phyloP scores from a whole-genome alignment of 2,888 invertebrate genomes.

The Platycnemis pennipes region DNA sequence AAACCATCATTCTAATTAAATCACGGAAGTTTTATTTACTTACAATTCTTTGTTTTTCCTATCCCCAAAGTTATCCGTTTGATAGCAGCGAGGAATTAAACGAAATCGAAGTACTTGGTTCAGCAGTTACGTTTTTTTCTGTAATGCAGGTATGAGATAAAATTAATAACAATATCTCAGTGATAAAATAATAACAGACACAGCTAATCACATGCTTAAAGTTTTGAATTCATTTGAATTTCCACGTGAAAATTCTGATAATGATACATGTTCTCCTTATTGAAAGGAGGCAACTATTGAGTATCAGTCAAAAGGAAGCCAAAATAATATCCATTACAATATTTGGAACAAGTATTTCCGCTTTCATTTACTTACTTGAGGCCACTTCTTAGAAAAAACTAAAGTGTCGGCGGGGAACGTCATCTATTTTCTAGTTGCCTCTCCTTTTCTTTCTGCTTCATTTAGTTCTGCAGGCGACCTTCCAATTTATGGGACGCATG shows the following conservation, averaged over 20 bases:
- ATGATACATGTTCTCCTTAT: background rate
- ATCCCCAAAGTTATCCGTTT: constrained; percentile 46
- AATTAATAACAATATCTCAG: constrained; percentile 35
- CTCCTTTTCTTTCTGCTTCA: too few species aligned
- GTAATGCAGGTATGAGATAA: constrained; percentile 58
- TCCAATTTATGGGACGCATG: too few species aligned
- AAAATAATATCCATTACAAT: too few species aligned
- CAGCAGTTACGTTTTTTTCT: constrained; percentile 56
- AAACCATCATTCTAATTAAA: background rate
- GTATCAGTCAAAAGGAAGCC: too few species aligned
- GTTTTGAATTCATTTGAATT: background rate
- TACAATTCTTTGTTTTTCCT: constrained; percentile 56
- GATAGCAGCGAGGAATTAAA: constrained; percentile 14
- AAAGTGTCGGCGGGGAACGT: too few species aligned
- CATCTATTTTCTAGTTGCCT: too few species aligned
- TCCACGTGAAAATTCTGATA: background rate
- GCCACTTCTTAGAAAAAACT: too few species aligned
- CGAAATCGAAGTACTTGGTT: constrained; percentile 38
- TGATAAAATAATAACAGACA: background rate
- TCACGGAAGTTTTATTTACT: constrained; percentile 41
- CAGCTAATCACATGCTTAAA: background rate
- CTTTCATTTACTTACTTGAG: too few species aligned
- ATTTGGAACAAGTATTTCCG: too few species aligned
- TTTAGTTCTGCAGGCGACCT: too few species aligned
- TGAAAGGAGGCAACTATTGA: too few species aligned